Evolutionary conservation across 2,888 invertebrate species (phyloP).

Genomic region (Hypena proboscidalis): DNA sequence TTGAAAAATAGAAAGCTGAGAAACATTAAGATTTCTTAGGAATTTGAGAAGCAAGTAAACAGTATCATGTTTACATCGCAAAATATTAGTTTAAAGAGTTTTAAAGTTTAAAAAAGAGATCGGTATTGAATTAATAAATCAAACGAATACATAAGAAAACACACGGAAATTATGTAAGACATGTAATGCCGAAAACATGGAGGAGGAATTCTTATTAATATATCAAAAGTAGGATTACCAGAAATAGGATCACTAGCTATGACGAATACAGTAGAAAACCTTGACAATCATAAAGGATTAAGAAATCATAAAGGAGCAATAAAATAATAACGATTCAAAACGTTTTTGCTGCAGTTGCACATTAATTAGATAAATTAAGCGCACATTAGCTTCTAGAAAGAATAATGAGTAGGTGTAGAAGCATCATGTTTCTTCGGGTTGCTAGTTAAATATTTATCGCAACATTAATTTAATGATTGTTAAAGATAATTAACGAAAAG

Average conservation of each 20-base stretch:
- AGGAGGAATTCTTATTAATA: conserved; percentile 67
- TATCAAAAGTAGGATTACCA: conserved; percentile 68
- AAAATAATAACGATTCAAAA: too few species aligned
- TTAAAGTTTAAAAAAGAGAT: neutral
- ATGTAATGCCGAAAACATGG: conserved; percentile 57
- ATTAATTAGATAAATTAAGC: neutral
- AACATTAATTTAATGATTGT: too few species aligned
- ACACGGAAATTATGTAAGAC: conserved; percentile 48
- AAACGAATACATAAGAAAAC: conserved; percentile 33
- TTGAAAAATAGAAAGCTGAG: neutral
- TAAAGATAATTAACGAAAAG: too few species aligned
- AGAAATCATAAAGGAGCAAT: too few species aligned
- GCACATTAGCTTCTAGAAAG: too few species aligned
- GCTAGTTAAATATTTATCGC: too few species aligned
- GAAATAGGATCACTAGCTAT: too few species aligned
- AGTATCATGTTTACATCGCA: conserved; percentile 1
- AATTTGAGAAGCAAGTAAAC: neutral
- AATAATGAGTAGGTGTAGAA: too few species aligned
- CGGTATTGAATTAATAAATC: conserved; percentile 6
- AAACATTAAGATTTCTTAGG: neutral
- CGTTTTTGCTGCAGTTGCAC: conserved; percentile 39
- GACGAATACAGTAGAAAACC: conserved; percentile 76
- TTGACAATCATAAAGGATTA: conserved; percentile 80
- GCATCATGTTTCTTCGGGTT: too few species aligned
- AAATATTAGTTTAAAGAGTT: conserved; percentile 1